Conservation (phyloP, 2,888 invertebrate genomes). For the Tipula helvola region DNA sequence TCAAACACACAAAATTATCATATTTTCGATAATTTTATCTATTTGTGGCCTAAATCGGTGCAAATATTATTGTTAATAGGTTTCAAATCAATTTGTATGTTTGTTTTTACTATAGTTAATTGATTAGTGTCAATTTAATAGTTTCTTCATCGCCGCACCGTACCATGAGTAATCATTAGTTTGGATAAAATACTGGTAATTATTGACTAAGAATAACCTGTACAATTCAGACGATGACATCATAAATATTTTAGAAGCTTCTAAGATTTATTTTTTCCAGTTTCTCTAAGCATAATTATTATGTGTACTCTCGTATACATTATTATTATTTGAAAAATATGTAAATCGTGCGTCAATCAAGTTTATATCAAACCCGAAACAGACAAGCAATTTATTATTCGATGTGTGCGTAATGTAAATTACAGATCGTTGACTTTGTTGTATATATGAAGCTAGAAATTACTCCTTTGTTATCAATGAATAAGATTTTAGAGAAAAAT, state of each 20-base stretch:
- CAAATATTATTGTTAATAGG: too few relatives aligned
- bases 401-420: not conserved
- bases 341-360: not conserved
- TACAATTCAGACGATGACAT: not conserved
- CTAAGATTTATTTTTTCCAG: not conserved
- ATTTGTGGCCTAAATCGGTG: not conserved
- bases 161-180: too few relatives aligned
- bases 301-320: not conserved
- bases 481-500: not conserved
- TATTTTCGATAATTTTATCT: not conserved
- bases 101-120: too few relatives aligned
- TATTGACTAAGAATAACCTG: too few relatives aligned
- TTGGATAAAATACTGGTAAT: too few relatives aligned
- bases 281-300: not conserved
- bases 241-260: not conserved
- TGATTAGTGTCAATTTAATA: too few relatives aligned
- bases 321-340: not conserved
- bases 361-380: not conserved
- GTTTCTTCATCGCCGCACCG: too few relatives aligned
- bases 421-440: not conserved
- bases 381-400: not conserved
- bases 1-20: not conserved
- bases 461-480: not conserved
- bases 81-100: too few relatives aligned
- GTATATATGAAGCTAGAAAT: not conserved